Evolutionary conservation across 2,113 vertebrate genomes (phyloP), one percentile per base, ranked within the genome.

Genomic region (Anser brachyrhynchus): DNA sequence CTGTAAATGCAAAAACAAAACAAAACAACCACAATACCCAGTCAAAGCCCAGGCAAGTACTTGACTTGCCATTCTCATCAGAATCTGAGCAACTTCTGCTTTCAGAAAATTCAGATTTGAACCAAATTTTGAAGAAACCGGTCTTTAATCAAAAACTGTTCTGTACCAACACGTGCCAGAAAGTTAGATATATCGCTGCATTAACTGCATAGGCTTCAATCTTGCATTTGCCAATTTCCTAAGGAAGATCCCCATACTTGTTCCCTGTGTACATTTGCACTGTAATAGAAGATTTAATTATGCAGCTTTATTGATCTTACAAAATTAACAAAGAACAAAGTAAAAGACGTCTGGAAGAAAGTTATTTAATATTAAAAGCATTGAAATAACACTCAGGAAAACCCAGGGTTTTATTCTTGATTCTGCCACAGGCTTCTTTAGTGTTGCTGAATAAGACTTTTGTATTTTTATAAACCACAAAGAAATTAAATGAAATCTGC

Each of bases 271-370:
- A 14, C 15, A 44, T 94, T 74, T 93, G 29, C 70, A 81, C 77
- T 0, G 3, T 58, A 59, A 58, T 44, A 70, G 17, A 65, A 26
- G 83, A 55, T 65, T 80, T 91, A 77, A 86, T 90, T 87, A 54
- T 29, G 35, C 11, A 29, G 3, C 86, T 85, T 85, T 29, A 18
- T 52, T 78, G 13, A 69, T 41, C 57, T 66, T 61, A 49, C 1
- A 70, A 44, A 44, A 84, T 51, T 72, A 58, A 28, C 90, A 82
- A 84, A 82, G 62, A 93, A 79, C 57, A 93, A 93, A 94, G 73
- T 31, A 77, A 74, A 88, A 84, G 43, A 46, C 41, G 33, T 7
- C 54, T 93, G 58, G 43, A 81, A 82, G 21, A 86, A 93, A 92
- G 17, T 72, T 78, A 35, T 35, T 89, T 92, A 49, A 58, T 72